These are phyloP conservation scores for Ctenoplectra terminalis DNA, from an alignment of 1,140 invertebrate genomes.

Conservation along the genomic window DNA sequence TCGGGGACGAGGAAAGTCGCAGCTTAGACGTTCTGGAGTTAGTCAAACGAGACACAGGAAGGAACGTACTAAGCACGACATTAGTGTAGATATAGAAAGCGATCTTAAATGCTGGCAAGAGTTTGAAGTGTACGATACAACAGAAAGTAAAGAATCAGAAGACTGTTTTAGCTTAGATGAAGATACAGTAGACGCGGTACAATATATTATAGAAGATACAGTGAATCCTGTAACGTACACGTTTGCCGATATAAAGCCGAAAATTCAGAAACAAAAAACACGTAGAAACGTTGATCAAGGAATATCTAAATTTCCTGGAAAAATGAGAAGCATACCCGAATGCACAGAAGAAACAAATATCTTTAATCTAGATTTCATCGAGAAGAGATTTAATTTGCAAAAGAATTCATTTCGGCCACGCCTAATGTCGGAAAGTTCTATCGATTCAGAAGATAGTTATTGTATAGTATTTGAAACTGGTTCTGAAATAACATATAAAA, in stretches of 20 bases:
- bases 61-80: constrained; percentile 63
- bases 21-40: constrained; percentile 71
- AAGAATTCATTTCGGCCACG: constrained; percentile 52
- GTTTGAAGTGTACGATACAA: constrained; percentile 33
- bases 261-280: constrained; percentile 23
- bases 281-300: background rate
- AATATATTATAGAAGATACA: background rate
- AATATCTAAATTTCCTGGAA: constrained; percentile 30
- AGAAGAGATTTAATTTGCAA: constrained; percentile 12
- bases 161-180: constrained; percentile 15
- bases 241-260: constrained; percentile 41
- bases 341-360: constrained; percentile 6
- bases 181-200: constrained; percentile 13
- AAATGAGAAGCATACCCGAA: constrained; percentile 51
- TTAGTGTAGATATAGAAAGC: constrained; percentile 63
- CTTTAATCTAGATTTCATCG: background rate
- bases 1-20: constrained; percentile 66
- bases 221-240: constrained; percentile 14
- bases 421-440: constrained; percentile 75
- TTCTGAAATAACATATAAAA: constrained; percentile 46
- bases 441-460: constrained; percentile 80
- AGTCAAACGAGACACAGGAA: constrained; percentile 72
- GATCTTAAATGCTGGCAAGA: constrained; percentile 70
- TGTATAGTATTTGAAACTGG: constrained; percentile 76
- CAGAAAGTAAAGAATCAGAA: constrained; percentile 1